Evolutionary conservation across 2,888 invertebrate species (phyloP).

Genomic region (Meghimatium bilineatum): DNA sequence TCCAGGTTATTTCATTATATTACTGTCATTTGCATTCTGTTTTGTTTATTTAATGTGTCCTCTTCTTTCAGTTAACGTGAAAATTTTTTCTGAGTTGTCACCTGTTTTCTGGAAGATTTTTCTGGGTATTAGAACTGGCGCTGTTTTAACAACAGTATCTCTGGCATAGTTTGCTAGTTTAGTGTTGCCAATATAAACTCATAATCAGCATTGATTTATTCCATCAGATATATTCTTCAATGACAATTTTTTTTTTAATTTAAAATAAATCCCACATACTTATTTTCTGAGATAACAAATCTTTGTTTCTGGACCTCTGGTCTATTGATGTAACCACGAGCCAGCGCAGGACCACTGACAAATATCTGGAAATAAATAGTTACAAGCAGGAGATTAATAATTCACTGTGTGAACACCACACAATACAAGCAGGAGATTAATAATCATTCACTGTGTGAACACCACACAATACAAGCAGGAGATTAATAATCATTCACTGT

Average conservation of each 20-base stretch:
- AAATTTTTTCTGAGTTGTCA: no score
- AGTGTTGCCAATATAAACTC: no score
- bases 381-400: background rate
- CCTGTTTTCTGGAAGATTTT: no score
- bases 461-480: background rate
- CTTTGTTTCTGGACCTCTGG: slow-evolving; percentile 74
- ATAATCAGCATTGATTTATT: background rate
- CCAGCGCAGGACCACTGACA: slow-evolving; percentile 77
- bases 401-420: no score
- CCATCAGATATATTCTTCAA: background rate
- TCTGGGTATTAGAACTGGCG: no score
- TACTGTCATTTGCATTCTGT: no score
- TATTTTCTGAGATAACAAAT: slow-evolving; percentile 60
- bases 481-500: no score
- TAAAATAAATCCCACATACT: background rate
- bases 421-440: background rate
- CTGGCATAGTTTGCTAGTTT: no score
- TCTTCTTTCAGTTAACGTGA: no score
- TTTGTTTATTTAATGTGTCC: no score
- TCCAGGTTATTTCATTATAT: no score
- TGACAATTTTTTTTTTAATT: background rate
- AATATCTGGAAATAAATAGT: slow-evolving; percentile 58
- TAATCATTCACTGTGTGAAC: background rate
- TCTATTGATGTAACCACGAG: slow-evolving; percentile 76
- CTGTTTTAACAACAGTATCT: no score